Evolutionary conservation across 1,140 invertebrate species (phyloP).

Genomic region (Zaprionus vittiger): DNA sequence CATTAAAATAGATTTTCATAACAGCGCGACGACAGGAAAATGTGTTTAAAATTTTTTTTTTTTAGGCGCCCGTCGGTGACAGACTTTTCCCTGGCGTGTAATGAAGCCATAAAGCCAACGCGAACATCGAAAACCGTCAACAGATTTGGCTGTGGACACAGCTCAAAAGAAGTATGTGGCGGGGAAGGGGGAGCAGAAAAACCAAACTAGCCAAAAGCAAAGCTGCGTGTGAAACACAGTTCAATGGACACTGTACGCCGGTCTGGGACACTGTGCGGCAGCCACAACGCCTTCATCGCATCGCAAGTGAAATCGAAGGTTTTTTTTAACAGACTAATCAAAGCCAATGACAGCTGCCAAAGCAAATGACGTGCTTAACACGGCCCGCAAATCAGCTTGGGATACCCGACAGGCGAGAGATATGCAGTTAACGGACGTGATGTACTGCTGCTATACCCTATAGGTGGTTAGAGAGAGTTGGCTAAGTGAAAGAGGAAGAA

Average conservation of each 20-base stretch:
- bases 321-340: conserved; percentile 76
- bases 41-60: conserved; percentile 63
- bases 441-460: conserved; percentile 15
- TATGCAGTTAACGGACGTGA: background rate
- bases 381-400: conserved; percentile 40
- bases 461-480: background rate
- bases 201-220: conserved; percentile 4
- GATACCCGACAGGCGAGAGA: conserved; percentile 24
- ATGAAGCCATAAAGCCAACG: conserved; percentile 40
- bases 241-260: conserved; percentile 54
- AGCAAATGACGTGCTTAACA: conserved; percentile 50
- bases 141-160: conserved; percentile 35
- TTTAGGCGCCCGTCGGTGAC: conserved; percentile 37
- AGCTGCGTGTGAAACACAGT: conserved; percentile 71
- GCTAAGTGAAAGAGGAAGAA: background rate
- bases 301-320: conserved; percentile 73
- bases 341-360: conserved; percentile 74
- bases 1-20: conserved; percentile 63
- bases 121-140: conserved; percentile 37
- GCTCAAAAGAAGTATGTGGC: background rate
- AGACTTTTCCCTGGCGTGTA: conserved; percentile 57
- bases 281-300: conserved; percentile 48
- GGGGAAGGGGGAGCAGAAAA: background rate
- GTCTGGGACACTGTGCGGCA: conserved; percentile 3
- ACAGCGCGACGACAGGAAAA: conserved; percentile 28